Percentiles rank a stretch among this genome's conserved stretches.
Conservation (phyloP, 2,113 vertebrate genomes). For the Tachysurus fulvidraco region DNA sequence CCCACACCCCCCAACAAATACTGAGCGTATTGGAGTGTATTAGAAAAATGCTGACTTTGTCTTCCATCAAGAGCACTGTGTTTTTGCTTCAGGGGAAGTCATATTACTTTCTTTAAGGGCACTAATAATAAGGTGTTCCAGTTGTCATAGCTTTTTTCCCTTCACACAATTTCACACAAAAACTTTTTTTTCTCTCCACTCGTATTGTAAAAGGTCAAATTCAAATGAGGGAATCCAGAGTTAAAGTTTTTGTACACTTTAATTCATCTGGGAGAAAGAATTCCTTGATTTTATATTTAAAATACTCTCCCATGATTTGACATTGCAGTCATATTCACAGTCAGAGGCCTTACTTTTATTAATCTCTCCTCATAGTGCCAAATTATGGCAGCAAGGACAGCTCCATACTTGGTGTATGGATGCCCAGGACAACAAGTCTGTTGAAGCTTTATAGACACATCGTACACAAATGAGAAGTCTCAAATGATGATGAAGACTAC, state of each 20-base stretch:
- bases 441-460: neutral
- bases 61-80: slow-evolving; percentile 24
- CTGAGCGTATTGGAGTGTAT: neutral
- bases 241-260: slow-evolving; percentile 31
- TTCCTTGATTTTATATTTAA: slow-evolving; percentile 33
- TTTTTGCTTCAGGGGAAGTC: slow-evolving; percentile 22
- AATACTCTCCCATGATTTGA: slow-evolving; percentile 47
- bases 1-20: too few species aligned
- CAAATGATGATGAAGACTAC: neutral
- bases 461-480: neutral
- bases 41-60: slow-evolving; percentile 14
- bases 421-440: neutral
- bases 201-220: slow-evolving; percentile 46
- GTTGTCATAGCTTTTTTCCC: neutral
- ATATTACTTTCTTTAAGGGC: slow-evolving; percentile 28
- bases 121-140: slow-evolving; percentile 4
- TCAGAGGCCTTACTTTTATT: slow-evolving; percentile 47
- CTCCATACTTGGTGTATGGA: neutral
- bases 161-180: slow-evolving; percentile 31
- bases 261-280: slow-evolving; percentile 20
- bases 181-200: neutral
- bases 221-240: slow-evolving; percentile 44
- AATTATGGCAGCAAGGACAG: neutral
- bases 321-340: slow-evolving; percentile 34
- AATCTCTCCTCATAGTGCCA: slow-evolving; percentile 31